Base-by-base conservation (phyloP, 2,888 invertebrate genomes). In the Tanytarsus gracilentus region DNA sequence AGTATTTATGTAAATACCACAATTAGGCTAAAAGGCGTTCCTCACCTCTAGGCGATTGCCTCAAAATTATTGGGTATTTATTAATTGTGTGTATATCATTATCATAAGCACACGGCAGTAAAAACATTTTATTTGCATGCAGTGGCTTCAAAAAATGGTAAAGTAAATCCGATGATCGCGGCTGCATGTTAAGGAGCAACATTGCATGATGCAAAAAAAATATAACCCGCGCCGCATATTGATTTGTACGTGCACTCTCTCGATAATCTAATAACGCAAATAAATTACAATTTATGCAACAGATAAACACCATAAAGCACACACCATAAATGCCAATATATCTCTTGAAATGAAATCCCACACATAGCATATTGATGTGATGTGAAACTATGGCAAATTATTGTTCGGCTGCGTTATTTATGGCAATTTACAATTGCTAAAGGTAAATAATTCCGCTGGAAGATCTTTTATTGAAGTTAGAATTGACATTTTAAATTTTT, bases 131-230 rank as follows among this genome's bases (percentile, higher is more conserved):
- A n/a, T n/a, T n/a, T n/a, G n/a, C n/a, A n/a, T n/a, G n/a, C n/a
- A n/a, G n/a, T n/a, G n/a, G n/a, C n/a, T n/a, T n/a, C n/a, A n/a
- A n/a, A n/a, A n/a, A n/a, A n/a, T n/a, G n/a, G n/a, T n/a, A n/a
- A n/a, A n/a, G n/a, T n/a, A n/a, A n/a, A n/a, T n/a, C n/a, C 21
- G 40, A 40, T 40, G 40, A 40, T 40, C 40, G 40, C 18, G 9
- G 16, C 9, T 40, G 14, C 40, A 40, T 40, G 40, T 18, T 16
- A 9, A 40, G 16, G n/a, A n/a, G 18, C 40, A 40, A 16, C n/a
- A 55, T 55, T 55, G 55, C 55, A 55, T 55, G 55, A 55, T 55
- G n/a, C n/a, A n/a, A n/a, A n/a, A n/a, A n/a, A n/a, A n/a, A n/a
- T n/a, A n/a, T n/a, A n/a, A n/a, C n/a, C 23, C 36, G 21, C 27